Evolutionary conservation across 2,888 invertebrate genomes (phyloP), one percentile per base, ranked within the genome.

Genomic region (Amphiduros pacificus): DNA sequence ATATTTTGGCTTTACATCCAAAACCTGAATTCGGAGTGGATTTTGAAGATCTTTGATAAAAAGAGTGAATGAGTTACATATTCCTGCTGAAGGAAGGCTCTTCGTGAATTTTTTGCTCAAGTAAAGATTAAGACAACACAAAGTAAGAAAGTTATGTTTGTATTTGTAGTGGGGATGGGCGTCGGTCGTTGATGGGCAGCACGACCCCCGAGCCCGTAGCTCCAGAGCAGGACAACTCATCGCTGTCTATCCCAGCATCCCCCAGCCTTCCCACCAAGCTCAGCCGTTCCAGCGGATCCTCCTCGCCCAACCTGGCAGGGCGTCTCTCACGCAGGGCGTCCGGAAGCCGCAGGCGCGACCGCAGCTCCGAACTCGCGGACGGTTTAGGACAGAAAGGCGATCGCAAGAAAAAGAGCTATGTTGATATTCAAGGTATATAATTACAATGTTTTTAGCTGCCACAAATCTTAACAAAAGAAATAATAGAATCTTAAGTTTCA

Each of bases 351-450:
- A 28, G 27, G 41, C 20, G 44, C 55, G 26, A 59, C 31, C 50
- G 6, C n/a, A n/a, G n/a, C n/a, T n/a, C n/a, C n/a, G n/a, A n/a
- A 44, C 44, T 22, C n/a, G 44, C n/a, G 44, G 55, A 27, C 26
- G 24, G 51, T 17, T 27, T 51, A 6, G 51, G 51, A n/a, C 20
- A 51, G 17, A 51, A 51, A 17, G 68, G 70, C 27, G 74, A 72
- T 62, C 75, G 67, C 68, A 73, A 72, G 67, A 77, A 67, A 68
- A 74, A 73, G 75, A 75, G 65, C 66, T 75, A 71, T 62, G 77
- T 90, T 77, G 91, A 92, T 84, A 87, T 90, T 76, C 90, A 91
- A 84, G 91, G 92, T 92, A 89, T 87, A 88, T 62, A n/a, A n/a
- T n/a, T n/a, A n/a, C n/a, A n/a, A n/a, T n/a, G n/a, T n/a, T n/a